Conservation (phyloP, 2,888 invertebrate genomes). For the Himalopsyche tibetana region DNA sequence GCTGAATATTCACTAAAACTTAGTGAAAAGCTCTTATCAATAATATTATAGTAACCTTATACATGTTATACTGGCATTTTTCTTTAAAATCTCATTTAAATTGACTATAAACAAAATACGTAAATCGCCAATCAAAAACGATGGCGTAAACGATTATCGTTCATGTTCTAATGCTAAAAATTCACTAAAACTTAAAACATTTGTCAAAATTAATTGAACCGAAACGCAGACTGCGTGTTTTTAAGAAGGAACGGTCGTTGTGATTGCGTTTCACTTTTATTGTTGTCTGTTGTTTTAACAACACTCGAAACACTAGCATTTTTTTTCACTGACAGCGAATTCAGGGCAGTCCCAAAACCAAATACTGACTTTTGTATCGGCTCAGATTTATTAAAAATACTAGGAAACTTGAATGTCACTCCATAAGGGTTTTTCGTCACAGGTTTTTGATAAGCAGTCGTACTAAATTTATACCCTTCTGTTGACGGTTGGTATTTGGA, state of each 20-base stretch:
- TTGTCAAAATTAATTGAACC: not conserved
- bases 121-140: not conserved
- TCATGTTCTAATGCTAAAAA: not conserved
- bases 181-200: not conserved
- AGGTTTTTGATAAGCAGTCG: not conserved
- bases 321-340: not conserved
- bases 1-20: not conserved
- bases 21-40: not conserved
- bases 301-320: not conserved
- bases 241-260: not conserved
- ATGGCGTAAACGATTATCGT: too few species aligned
- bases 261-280: not conserved
- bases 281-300: not conserved
- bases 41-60: conserved; percentile 19
- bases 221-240: not conserved
- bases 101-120: conserved; percentile 23
- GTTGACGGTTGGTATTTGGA: not conserved
- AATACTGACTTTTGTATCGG: conserved; percentile 18
- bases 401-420: not conserved
- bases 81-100: conserved; percentile 23
- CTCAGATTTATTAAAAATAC: conserved; percentile 5
- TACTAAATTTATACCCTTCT: not conserved
- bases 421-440: conserved; percentile 10
- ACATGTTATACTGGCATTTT: not conserved
- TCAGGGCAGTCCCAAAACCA: not conserved